These are phyloP conservation scores for Uloborus diversus DNA, from an alignment of 1,140 invertebrate species.

Conservation along the genomic window DNA sequence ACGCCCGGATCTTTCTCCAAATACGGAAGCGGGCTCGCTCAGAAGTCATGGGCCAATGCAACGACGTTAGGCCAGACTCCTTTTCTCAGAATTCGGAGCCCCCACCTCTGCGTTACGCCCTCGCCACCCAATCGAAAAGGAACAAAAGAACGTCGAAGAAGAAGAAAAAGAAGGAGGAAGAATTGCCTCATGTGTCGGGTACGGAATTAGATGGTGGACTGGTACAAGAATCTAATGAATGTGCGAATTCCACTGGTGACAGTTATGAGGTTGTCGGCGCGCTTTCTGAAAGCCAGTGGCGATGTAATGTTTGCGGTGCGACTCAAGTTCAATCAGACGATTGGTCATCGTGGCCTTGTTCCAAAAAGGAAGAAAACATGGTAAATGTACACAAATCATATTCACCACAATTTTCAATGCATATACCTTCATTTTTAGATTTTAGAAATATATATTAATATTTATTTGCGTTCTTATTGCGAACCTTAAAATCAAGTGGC, in stretches of 20 bases:
- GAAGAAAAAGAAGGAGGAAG: constrained; percentile 2
- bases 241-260: neutral
- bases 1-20: constrained; percentile 69
- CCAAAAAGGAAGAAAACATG: constrained; percentile 16
- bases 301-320: constrained; percentile 37
- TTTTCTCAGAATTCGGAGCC: constrained; percentile 18
- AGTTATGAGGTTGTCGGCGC: neutral
- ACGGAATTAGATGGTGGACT: neutral
- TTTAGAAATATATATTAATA: no score
- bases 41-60: constrained; percentile 60
- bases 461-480: no score
- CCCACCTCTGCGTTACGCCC: constrained; percentile 18
- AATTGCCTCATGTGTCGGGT: neutral
- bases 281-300: neutral
- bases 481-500: no score
- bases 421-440: no score
- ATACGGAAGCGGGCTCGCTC: constrained; percentile 68
- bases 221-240: neutral
- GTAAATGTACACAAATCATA: no score
- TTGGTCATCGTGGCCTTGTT: constrained; percentile 3
- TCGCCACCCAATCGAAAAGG: neutral
- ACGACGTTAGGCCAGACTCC: constrained; percentile 3
- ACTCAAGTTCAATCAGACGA: constrained; percentile 8
- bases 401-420: no score
- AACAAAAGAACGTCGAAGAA: constrained; percentile 44